These are phyloP conservation scores for Lepidocyrtoides sp. DNA, from an alignment of 2,888 invertebrate species.

Conservation along the genomic window DNA sequence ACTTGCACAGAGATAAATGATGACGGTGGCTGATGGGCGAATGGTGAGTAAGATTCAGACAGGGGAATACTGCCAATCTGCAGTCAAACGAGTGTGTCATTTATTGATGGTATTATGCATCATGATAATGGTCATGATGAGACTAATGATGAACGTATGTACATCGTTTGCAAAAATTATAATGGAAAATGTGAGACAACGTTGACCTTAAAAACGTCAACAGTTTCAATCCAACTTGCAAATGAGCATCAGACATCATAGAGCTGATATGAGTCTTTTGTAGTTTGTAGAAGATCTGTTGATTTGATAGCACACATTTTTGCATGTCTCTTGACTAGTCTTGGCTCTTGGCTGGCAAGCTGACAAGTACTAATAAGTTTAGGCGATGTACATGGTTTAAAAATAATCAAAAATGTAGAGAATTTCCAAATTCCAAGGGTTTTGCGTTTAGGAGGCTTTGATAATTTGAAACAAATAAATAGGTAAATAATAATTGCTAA, in stretches of 20 bases:
- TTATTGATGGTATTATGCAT: not conserved
- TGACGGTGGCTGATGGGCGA: not conserved
- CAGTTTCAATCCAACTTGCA: not conserved
- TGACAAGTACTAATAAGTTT: too few relatives aligned
- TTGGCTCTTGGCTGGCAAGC: conserved; percentile 16
- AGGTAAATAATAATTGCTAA: too few relatives aligned
- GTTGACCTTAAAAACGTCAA: not conserved
- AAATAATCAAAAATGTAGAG: too few relatives aligned
- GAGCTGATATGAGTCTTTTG: not conserved
- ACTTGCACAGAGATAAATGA: not conserved
- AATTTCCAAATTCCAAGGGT: too few relatives aligned
- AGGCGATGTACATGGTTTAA: too few relatives aligned
- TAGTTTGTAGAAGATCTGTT: not conserved
- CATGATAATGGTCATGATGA: not conserved
- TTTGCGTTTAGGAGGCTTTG: too few relatives aligned
- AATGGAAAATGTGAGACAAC: not conserved
- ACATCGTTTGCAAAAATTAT: not conserved
- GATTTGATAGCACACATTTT: not conserved
- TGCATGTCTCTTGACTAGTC: not conserved
- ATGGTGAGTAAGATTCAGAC: not conserved
- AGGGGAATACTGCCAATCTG: not conserved
- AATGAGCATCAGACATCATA: not conserved
- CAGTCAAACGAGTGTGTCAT: not conserved
- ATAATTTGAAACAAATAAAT: too few relatives aligned
- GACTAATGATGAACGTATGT: not conserved